Evolutionary conservation across 1,140 invertebrate genomes (phyloP).

Genomic region (Heliconius hewitsoni): DNA sequence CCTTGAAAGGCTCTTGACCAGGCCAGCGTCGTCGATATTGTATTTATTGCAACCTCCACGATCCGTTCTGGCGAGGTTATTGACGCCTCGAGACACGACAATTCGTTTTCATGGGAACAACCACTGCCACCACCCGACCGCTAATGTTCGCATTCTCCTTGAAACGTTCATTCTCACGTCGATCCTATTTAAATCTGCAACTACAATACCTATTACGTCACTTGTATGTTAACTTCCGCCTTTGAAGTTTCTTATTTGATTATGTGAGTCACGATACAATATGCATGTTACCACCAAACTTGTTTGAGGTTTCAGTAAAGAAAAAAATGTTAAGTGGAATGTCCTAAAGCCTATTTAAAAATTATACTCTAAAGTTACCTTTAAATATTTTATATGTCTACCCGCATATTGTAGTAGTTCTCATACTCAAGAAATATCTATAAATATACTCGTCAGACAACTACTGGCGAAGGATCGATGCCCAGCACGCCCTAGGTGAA

Average conservation of each 20-base stretch:
- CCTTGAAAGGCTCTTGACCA: conserved; percentile 81
- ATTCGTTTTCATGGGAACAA: conserved; percentile 67
- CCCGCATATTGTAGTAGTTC: conserved; percentile 23
- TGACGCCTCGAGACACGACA: conserved; percentile 68
- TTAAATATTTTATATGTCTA: not conserved
- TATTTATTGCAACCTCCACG: conserved; percentile 80
- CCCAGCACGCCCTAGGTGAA: conserved; percentile 74
- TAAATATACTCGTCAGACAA: conserved; percentile 72
- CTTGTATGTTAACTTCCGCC: conserved; percentile 73
- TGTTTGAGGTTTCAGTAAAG: not conserved
- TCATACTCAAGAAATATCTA: conserved; percentile 61
- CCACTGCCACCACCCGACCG: conserved; percentile 41
- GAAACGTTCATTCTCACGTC: conserved; percentile 73
- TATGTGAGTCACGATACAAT: conserved; percentile 71
- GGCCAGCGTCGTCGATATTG: conserved; percentile 73
- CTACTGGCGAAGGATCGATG: conserved; percentile 70
- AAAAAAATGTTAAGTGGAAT: conserved; percentile 45
- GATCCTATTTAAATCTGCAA: conserved; percentile 73
- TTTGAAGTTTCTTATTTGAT: conserved; percentile 73
- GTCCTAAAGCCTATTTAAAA: conserved; percentile 40
- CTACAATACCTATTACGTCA: conserved; percentile 79
- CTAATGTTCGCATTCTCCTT: conserved; percentile 69
- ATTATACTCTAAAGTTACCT: conserved; percentile 31
- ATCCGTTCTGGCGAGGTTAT: conserved; percentile 79
- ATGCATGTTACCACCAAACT: conserved; percentile 1